A percentile compares a stretch with the other conserved stretches of the same genome.
Conservation (phyloP, 1,140 invertebrate species). For the Ruditapes philippinarum region DNA sequence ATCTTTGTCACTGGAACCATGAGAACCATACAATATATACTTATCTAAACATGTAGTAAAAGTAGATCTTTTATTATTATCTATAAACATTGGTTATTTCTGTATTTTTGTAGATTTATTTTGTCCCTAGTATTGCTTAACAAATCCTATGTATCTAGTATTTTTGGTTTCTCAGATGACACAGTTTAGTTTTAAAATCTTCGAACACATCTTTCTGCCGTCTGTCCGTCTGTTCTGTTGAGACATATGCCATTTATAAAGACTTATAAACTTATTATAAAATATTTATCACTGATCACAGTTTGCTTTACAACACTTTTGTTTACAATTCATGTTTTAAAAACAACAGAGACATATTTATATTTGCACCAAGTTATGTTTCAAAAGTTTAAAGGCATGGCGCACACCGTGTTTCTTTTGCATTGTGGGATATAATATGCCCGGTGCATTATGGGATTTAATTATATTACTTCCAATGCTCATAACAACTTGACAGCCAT, state of each 20-base stretch:
- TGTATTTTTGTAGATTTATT: too few species aligned
- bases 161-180: not conserved
- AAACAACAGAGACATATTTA: not conserved
- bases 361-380: not conserved
- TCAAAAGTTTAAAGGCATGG: not conserved
- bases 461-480: too few species aligned
- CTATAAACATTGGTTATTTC: too few species aligned
- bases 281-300: conserved; percentile 1
- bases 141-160: conserved; percentile 23
- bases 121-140: not conserved
- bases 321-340: not conserved
- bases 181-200: conserved; percentile 4
- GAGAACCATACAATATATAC: too few species aligned
- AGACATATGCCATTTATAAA: not conserved
- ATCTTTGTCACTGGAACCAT: too few species aligned
- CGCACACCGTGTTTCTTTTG: not conserved
- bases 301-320: conserved; percentile 16
- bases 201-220: not conserved
- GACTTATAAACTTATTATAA: not conserved
- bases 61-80: too few species aligned
- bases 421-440: too few species aligned
- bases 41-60: too few species aligned
- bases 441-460: too few species aligned
- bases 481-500: too few species aligned
- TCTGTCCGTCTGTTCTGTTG: not conserved